Percentiles rank a stretch among this genome's conserved stretches.
Evolutionary conservation across 2,888 invertebrate species (phyloP).

Genomic region (Eristalis pertinax): DNA sequence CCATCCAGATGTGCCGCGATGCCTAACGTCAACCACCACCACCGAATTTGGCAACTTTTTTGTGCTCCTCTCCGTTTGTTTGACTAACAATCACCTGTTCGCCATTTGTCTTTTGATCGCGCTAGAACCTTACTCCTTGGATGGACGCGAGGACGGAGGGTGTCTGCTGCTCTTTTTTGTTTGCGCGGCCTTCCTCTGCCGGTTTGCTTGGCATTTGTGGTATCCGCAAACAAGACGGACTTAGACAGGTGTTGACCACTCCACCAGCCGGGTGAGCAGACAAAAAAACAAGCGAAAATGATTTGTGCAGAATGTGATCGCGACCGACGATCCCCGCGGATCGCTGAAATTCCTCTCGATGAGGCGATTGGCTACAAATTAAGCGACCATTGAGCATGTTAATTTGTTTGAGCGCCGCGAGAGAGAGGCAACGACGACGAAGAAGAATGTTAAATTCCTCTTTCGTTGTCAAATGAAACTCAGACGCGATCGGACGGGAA

Average conservation of each 20-base stretch:
- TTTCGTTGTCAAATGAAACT: background rate
- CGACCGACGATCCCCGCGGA: conserved; percentile 16
- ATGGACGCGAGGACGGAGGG: conserved; percentile 21
- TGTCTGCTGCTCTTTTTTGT: background rate
- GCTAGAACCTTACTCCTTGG: conserved; percentile 59
- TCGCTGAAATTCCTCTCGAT: conserved; percentile 42
- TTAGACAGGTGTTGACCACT: conserved; percentile 63
- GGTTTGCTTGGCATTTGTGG: conserved; percentile 43
- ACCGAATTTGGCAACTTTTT: conserved; percentile 33
- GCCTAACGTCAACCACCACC: conserved; percentile 38
- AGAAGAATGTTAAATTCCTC: background rate
- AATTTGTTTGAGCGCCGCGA: too few species aligned
- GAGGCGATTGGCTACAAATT: conserved; percentile 47
- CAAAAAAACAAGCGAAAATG: conserved; percentile 60
- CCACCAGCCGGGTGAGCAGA: conserved; percentile 1
- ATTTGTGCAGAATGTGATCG: conserved; percentile 62
- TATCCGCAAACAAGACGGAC: conserved; percentile 22
- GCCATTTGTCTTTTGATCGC: conserved; percentile 71
- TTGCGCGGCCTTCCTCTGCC: conserved; percentile 9
- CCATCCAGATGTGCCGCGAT: conserved; percentile 57
- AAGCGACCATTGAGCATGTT: conserved; percentile 67
- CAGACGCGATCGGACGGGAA: background rate
- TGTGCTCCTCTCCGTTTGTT: conserved; percentile 9
- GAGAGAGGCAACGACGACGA: conserved; percentile 32
- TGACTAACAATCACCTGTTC: conserved; percentile 66